These are phyloP conservation scores for Drosophila infuscata DNA, from an alignment of 2,888 invertebrate genomes.

Conservation along the genomic window DNA sequence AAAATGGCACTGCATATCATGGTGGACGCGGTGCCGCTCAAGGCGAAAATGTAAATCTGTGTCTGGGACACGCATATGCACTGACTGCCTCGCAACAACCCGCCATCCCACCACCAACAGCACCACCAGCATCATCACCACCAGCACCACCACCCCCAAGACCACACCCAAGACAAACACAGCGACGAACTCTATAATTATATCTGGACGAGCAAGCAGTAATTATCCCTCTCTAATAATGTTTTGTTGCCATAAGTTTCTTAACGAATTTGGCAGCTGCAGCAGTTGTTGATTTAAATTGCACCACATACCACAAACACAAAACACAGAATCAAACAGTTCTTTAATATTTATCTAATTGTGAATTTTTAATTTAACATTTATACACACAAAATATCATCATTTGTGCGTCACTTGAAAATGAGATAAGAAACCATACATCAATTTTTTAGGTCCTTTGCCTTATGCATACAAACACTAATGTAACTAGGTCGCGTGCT, in stretches of 20 bases:
- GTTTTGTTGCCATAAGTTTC: slow-evolving; percentile 65
- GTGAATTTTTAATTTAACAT: slow-evolving; percentile 18
- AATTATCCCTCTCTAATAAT: slow-evolving; percentile 39
- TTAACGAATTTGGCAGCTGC: slow-evolving; percentile 38
- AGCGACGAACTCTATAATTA: slow-evolving; percentile 36
- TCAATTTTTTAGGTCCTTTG: slow-evolving; percentile 6
- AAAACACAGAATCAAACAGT: slow-evolving; percentile 8
- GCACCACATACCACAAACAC: slow-evolving; percentile 10
- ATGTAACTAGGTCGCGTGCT: slow-evolving; percentile 63
- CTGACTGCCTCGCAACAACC: slow-evolving; percentile 53
- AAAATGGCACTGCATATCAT: slow-evolving; percentile 85
- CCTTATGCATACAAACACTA: slow-evolving; percentile 12
- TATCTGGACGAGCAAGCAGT: slow-evolving; percentile 46
- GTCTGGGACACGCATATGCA: slow-evolving; percentile 42
- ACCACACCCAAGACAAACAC: slow-evolving; percentile 11
- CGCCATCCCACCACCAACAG: slow-evolving; percentile 47
- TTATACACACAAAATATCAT: slow-evolving; percentile 1
- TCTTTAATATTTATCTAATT: slow-evolving; percentile 31
- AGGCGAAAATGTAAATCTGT: slow-evolving; percentile 81
- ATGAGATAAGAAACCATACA: neutral
- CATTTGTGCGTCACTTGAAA: slow-evolving; percentile 6
- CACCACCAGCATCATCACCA: slow-evolving; percentile 17
- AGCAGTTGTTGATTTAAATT: slow-evolving; percentile 40
- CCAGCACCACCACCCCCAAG: slow-evolving; percentile 5
- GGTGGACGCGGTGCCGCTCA: slow-evolving; percentile 84